phyloP scores from a whole-genome alignment of 1,140 invertebrate species.

The honey bee (Apis mellifera) region Amel_HAv3.1 CM009943.2:3666001-3666500 shows the following conservation, averaged over 20 bases:
- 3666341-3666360: not conserved
- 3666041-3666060: too few relatives aligned
- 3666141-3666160: conserved; percentile 44
- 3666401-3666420: not conserved
- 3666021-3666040: too few relatives aligned
- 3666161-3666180: not conserved
- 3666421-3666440: conserved; percentile 17
- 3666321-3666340: too few relatives aligned
- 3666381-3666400: not conserved
- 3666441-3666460: conserved; percentile 20
- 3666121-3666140: not conserved
- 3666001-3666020: too few relatives aligned
- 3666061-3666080: too few relatives aligned
- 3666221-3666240: conserved; percentile 54
- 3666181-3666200: conserved; percentile 3
- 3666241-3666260: conserved; percentile 63
- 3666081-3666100: conserved; percentile 25
- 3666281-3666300: conserved; percentile 25
- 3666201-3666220: conserved; percentile 63
- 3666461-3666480: conserved; percentile 48
- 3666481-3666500: conserved; percentile 73
- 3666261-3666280: conserved; percentile 38
- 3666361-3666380: not conserved
- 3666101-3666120: conserved; percentile 27
- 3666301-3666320: conserved; percentile 5